Evolutionary conservation across 2,797 vertebrate species (phyloP).

Genomic region (Microctenopoma stevenorrisi): DNA sequence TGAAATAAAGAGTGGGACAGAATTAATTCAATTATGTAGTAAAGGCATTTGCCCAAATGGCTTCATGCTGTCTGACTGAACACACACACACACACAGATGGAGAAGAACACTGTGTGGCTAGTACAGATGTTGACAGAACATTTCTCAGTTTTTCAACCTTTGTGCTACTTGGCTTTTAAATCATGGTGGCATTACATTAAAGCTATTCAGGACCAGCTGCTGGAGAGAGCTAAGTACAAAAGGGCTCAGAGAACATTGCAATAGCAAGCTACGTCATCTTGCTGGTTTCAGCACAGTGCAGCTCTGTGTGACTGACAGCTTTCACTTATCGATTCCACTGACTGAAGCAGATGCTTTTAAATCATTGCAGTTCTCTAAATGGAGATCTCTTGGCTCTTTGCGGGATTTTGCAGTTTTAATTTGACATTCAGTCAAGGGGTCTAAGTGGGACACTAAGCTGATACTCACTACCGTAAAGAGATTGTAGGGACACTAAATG

Average conservation of each 20-base stretch:
- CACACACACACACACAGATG: constrained; percentile 14
- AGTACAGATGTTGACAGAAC: constrained; percentile 49
- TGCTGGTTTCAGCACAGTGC: constrained; percentile 16
- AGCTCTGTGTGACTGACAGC: constrained; percentile 4
- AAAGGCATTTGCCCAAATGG: constrained; percentile 28
- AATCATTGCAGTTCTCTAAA: neutral
- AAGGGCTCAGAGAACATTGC: constrained; percentile 42
- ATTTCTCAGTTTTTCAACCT: constrained; percentile 60
- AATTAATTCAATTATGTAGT: constrained; percentile 49
- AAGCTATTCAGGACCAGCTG: constrained; percentile 23
- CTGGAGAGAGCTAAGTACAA: constrained; percentile 42
- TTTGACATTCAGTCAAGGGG: neutral
- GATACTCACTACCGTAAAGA: too few species aligned
- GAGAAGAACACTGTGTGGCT: constrained; percentile 25
- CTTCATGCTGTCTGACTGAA: constrained; percentile 28
- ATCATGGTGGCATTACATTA: constrained; percentile 55
- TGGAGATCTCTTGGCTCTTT: neutral
- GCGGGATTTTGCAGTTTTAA: neutral
- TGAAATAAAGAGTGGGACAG: constrained; percentile 24
- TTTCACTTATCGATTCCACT: neutral
- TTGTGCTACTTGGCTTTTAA: constrained; percentile 53
- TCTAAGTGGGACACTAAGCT: too few species aligned
- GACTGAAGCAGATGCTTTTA: neutral
- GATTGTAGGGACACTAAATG: too few species aligned
- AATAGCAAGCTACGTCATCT: constrained; percentile 17